Conservation (phyloP, 2,888 invertebrate species). For the Barypeithes pellucidus region DNA sequence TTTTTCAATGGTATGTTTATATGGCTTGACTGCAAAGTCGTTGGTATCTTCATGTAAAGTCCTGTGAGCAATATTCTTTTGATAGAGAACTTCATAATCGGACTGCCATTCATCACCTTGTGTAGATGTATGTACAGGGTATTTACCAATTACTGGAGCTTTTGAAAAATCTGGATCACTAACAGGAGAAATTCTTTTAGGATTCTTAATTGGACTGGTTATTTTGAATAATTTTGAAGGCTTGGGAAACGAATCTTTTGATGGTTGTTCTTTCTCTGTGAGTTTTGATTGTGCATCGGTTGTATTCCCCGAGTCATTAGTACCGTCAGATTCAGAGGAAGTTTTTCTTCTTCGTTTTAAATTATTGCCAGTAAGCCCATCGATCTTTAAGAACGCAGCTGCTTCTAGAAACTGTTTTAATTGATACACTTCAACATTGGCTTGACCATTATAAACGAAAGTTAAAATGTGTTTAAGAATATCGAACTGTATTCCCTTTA, state of each 20-base stretch:
- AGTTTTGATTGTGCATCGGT: not conserved
- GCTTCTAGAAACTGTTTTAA: conserved; percentile 78
- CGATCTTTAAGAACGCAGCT: conserved; percentile 78
- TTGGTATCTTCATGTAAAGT: not conserved
- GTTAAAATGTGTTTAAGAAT: conserved; percentile 78
- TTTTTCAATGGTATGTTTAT: not conserved
- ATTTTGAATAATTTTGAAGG: conserved; percentile 3
- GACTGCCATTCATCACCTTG: conserved; percentile 17
- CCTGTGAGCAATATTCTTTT: conserved; percentile 10
- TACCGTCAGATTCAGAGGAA: conserved; percentile 4
- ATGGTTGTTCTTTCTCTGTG: not conserved
- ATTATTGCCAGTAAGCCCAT: conserved; percentile 72
- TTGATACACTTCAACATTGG: conserved; percentile 78
- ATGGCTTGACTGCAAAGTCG: too few species aligned
- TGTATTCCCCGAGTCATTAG: not conserved
- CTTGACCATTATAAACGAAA: conserved; percentile 82
- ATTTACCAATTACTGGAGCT: conserved; percentile 10
- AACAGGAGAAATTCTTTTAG: not conserved
- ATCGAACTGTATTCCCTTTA: conserved; percentile 78
- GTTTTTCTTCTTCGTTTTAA: conserved; percentile 27
- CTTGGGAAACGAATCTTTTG: not conserved
- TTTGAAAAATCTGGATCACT: conserved; percentile 1
- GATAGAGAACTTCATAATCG: conserved; percentile 15
- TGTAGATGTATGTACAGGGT: not conserved
- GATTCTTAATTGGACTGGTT: not conserved